Base-by-base conservation (phyloP, 2,797 vertebrate genomes). In the Enteromius unitaeniatus region DNA sequence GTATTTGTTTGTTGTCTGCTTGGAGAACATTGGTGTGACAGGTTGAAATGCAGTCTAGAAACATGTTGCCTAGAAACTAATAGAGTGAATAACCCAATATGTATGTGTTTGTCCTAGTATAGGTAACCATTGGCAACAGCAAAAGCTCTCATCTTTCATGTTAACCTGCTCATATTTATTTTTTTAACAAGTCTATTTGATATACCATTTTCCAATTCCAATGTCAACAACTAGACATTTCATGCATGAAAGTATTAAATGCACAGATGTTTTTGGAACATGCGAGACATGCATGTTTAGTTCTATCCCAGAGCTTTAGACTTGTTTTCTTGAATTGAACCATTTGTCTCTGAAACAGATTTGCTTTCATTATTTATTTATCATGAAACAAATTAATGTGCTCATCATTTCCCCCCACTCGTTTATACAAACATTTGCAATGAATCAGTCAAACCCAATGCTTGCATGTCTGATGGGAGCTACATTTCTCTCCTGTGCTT, bases 81-180 rank as follows among this genome's bases (percentile, higher is more conserved):
- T 85, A 77, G 84, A 85, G 79, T 87, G 84, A 86, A 88, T 88
- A 88, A 85, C 78, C 85, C 80, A 85, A 86, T 82, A 86, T 80
- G 85, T 85, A 83, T 86, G 86, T 89, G 87, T 86, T 89, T 87
- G 84, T 89, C 84, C 86, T 89, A 84, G 69, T 82, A 82, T 79
- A 86, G 85, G 88, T 89, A 89, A 89, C 87, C 88, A 88, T 86
- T 88, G 84, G 88, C 87, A 89, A 89, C 87, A 86, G 87, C 68
- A 77, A 82, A 82, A 85, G 75, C 72, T 87, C 70, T 86, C 21
- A 4, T 82, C 67, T 86, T 73, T 69, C 80, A 84, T 84, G 47
- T 83, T 79, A 88, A 84, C 84, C 81, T 86, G 49, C 78, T 83
- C 42, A 79, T 77, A 86, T 67, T 83, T 82, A 73, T 80, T 49